Conservation (phyloP, 2,888 invertebrate genomes). For the Ramazzottius varieornatus region DNA sequence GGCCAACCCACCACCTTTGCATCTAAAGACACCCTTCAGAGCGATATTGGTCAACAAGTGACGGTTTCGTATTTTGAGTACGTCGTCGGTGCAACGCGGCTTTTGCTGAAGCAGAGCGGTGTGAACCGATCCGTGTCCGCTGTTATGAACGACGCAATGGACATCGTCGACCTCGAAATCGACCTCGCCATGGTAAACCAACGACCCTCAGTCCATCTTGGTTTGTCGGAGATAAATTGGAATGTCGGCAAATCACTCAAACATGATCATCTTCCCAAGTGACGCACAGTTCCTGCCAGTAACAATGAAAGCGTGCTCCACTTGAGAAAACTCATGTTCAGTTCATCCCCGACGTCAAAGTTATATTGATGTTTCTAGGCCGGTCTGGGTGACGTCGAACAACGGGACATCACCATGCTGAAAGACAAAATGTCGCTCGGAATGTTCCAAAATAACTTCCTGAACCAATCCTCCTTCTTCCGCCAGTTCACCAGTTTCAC, state of each 20-base stretch:
- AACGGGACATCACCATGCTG: neutral
- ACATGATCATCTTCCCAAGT: no score
- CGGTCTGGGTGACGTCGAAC: neutral
- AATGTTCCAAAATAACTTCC: neutral
- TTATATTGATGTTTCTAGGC: neutral
- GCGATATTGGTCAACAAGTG: neutral
- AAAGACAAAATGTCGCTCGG: neutral
- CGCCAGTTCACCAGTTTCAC: neutral
- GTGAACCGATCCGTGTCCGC: neutral
- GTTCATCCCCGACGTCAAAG: no score
- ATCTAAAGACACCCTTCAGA: neutral
- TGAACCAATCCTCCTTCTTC: neutral
- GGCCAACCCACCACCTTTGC: neutral
- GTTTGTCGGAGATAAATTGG: no score
- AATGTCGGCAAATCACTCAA: no score
- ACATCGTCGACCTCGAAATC: neutral
- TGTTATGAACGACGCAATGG: neutral
- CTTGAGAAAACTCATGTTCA: no score
- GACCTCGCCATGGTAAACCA: no score
- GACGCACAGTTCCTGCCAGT: no score
- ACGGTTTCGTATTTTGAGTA: neutral
- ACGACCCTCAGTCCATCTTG: no score
- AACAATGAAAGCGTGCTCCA: no score
- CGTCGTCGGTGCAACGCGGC: neutral
- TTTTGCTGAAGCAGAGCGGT: neutral